Conservation (phyloP, 2,888 invertebrate species). For the Acleris literana region DNA sequence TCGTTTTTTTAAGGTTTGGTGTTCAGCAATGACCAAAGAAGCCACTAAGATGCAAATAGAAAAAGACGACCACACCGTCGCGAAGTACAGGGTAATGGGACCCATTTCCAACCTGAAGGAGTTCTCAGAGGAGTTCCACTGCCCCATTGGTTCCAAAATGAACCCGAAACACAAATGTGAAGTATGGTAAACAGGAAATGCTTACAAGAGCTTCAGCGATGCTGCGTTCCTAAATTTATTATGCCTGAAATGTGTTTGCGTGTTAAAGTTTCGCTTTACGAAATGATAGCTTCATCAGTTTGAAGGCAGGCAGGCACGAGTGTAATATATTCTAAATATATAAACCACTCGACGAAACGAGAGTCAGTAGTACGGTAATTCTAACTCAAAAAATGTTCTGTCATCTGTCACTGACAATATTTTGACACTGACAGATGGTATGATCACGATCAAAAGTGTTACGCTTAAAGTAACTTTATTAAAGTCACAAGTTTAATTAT, state of each 20-base stretch:
- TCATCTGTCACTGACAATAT: not conserved
- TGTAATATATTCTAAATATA: not conserved
- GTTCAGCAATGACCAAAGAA: slow-evolving; percentile 93
- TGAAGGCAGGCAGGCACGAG: not conserved
- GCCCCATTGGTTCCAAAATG: slow-evolving; percentile 90
- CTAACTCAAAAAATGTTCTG: too few species aligned
- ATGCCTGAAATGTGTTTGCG: slow-evolving; percentile 18
- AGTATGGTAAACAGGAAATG: slow-evolving; percentile 87
- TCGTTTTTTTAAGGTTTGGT: slow-evolving; percentile 88
- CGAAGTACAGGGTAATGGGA: slow-evolving; percentile 93
- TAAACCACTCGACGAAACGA: not conserved
- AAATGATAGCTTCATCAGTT: slow-evolving; percentile 7
- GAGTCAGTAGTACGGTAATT: not conserved
- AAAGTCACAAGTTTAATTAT: slow-evolving; percentile 3
- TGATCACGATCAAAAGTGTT: slow-evolving; percentile 31
- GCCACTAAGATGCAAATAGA: slow-evolving; percentile 93
- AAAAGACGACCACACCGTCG: slow-evolving; percentile 96
- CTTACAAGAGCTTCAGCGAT: slow-evolving; percentile 42
- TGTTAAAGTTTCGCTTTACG: slow-evolving; percentile 21
- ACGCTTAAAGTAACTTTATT: slow-evolving; percentile 8
- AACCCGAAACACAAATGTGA: slow-evolving; percentile 93
- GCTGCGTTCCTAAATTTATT: slow-evolving; percentile 41
- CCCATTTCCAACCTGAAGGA: slow-evolving; percentile 93
- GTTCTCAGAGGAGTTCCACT: slow-evolving; percentile 91
- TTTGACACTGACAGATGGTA: slow-evolving; percentile 18